These are phyloP conservation scores for Pica pica DNA, from an alignment of 2,113 vertebrate species.

Conservation along the genomic window DNA sequence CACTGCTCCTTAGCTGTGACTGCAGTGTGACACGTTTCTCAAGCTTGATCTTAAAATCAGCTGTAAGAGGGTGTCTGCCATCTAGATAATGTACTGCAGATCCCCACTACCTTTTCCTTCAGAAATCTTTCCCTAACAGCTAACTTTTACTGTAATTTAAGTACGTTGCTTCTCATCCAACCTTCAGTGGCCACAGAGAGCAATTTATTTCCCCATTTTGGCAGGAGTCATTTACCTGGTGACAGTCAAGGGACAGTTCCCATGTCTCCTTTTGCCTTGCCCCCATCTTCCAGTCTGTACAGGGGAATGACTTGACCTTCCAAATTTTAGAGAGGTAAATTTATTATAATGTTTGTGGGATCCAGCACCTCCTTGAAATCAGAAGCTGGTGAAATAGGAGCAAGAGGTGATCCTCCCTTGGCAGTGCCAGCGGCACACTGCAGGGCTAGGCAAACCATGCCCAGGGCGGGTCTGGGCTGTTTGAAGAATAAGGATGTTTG, in stretches of 20 bases:
- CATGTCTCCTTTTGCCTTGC: not conserved
- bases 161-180: not conserved
- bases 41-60: not conserved
- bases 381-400: not conserved
- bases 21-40: not conserved
- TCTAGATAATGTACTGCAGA: not conserved
- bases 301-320: not conserved
- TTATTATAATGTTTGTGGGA: not conserved
- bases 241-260: not conserved
- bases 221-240: not conserved
- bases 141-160: not conserved
- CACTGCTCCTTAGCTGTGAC: not conserved
- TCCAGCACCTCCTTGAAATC: not conserved
- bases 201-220: not conserved
- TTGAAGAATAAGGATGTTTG: not conserved
- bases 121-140: not conserved
- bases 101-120: not conserved
- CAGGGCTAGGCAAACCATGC: not conserved
- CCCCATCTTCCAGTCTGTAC: not conserved
- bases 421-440: not conserved
- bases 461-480: not conserved
- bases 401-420: not conserved
- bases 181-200: not conserved
- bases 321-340: not conserved
- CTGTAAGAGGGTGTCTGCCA: not conserved